Percentiles rank a stretch among this genome's conserved stretches.
Conservation (phyloP, 2,888 invertebrate genomes). For the Erebia palarica region DNA sequence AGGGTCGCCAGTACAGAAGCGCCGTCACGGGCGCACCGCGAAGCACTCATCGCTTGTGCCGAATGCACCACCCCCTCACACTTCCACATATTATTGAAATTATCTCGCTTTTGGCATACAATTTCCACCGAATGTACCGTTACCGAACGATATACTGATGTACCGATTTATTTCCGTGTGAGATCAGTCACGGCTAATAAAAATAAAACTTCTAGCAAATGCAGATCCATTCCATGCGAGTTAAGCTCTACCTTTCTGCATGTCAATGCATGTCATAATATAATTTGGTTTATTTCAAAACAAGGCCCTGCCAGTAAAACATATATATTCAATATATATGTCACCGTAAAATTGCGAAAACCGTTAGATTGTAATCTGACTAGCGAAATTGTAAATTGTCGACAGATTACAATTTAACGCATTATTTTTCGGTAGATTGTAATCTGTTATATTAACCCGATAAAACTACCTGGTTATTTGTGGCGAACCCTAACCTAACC, state of each 20-base stretch:
- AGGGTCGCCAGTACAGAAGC: conserved; percentile 29
- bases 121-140: conserved; percentile 41
- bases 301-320: not conserved
- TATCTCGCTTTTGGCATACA: conserved; percentile 70
- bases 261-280: conserved; percentile 10
- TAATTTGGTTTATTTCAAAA: not conserved
- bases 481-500: too few species aligned
- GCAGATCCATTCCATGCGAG: conserved; percentile 23
- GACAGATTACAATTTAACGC: too few species aligned
- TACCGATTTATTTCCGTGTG: conserved; percentile 24
- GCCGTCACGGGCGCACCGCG: conserved; percentile 33
- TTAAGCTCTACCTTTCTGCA: conserved; percentile 25
- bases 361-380: too few species aligned
- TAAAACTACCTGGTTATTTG: too few species aligned
- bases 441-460: too few species aligned
- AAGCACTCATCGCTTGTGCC: conserved; percentile 32
- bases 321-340: too few species aligned
- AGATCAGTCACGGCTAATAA: conserved; percentile 22
- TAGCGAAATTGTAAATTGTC: too few species aligned
- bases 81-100: conserved; percentile 79
- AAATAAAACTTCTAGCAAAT: conserved; percentile 21
- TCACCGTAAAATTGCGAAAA: too few species aligned
- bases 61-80: conserved; percentile 38
- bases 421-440: too few species aligned
- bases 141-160: conserved; percentile 32